Conservation (phyloP, 2,797 vertebrate genomes). For the Astyanax mexicanus region DNA sequence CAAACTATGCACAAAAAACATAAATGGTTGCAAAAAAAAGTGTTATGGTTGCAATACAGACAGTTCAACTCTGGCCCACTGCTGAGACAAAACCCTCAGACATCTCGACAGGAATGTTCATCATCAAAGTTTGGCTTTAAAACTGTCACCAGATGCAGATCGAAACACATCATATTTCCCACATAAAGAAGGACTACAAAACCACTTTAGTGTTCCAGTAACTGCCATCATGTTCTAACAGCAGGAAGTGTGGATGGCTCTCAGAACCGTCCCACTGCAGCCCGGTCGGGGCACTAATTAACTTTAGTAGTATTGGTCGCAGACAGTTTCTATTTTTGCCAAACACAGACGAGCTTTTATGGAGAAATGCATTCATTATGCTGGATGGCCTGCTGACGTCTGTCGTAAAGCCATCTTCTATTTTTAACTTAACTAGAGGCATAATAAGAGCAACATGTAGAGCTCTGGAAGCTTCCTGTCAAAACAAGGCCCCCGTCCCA, state of each 20-base stretch:
- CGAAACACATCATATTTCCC: conserved; percentile 36
- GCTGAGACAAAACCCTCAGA: conserved; percentile 12
- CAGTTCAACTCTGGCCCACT: not conserved
- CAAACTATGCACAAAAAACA: not conserved
- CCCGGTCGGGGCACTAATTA: conserved; percentile 62
- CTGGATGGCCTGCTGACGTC: conserved; percentile 66
- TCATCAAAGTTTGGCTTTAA: conserved; percentile 33
- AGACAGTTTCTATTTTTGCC: conserved; percentile 66
- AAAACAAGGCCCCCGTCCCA: conserved; percentile 50
- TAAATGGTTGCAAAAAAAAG: not conserved
- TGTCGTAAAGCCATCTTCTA: conserved; percentile 62
- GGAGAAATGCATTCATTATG: conserved; percentile 70
- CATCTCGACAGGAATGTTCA: not conserved
- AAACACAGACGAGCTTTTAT: conserved; percentile 62
- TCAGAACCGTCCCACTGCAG: conserved; percentile 47
- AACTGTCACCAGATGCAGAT: conserved; percentile 2
- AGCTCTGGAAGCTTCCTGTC: conserved; percentile 61
- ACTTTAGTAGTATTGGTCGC: conserved; percentile 64
- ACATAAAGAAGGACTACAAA: conserved; percentile 7
- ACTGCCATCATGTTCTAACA: conserved; percentile 46
- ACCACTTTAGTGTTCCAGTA: conserved; percentile 33
- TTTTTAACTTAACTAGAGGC: conserved; percentile 67
- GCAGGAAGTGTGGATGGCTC: conserved; percentile 35
- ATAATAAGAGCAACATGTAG: conserved; percentile 61
- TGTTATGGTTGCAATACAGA: too few relatives aligned